phyloP scores from a whole-genome alignment of 2,888 invertebrate genomes.

The Eupithecia insigniata region DNA sequence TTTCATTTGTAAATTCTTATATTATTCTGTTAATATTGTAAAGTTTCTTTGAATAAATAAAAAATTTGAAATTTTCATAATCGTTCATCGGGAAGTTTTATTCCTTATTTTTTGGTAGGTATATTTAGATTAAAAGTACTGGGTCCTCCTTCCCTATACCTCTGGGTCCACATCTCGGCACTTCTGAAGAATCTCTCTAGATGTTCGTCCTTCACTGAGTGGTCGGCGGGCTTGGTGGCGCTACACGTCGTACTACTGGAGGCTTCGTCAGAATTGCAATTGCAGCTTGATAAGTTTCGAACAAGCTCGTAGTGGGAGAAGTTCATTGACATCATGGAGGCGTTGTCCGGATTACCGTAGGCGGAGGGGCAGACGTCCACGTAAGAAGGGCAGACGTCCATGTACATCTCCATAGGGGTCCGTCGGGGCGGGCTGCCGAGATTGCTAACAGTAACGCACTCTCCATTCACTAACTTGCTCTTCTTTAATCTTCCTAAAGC shows the following conservation, averaged over 20 bases:
- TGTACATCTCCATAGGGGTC: conserved; percentile 55
- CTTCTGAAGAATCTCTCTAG: conserved; percentile 75
- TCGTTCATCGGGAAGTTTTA: conserved; percentile 78
- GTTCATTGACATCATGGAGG: conserved; percentile 73
- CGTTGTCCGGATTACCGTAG: conserved; percentile 53
- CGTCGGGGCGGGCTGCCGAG: conserved; percentile 44
- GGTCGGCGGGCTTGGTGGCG: conserved; percentile 55
- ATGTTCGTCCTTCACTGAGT: conserved; percentile 66
- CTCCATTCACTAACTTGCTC: conserved; percentile 64
- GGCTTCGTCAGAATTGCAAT: conserved; percentile 71
- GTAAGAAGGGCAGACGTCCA: conserved; percentile 58
- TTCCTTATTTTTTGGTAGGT: conserved; percentile 60
- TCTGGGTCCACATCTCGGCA: conserved; percentile 69
- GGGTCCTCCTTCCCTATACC: conserved; percentile 48
- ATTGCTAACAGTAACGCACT: conserved; percentile 45
- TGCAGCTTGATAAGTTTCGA: conserved; percentile 70
- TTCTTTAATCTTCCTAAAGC: conserved; percentile 67
- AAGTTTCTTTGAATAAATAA: conserved; percentile 83
- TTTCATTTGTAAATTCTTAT: conserved; percentile 81
- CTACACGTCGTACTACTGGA: conserved; percentile 66
- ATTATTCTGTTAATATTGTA: conserved; percentile 82
- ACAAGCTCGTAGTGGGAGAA: conserved; percentile 77
- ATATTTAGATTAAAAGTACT: conserved; percentile 51
- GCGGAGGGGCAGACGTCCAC: conserved; percentile 56
- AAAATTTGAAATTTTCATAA: conserved; percentile 82